phyloP scores from a whole-genome alignment of 1,140 invertebrate genomes.

The Lerema accius region DNA sequence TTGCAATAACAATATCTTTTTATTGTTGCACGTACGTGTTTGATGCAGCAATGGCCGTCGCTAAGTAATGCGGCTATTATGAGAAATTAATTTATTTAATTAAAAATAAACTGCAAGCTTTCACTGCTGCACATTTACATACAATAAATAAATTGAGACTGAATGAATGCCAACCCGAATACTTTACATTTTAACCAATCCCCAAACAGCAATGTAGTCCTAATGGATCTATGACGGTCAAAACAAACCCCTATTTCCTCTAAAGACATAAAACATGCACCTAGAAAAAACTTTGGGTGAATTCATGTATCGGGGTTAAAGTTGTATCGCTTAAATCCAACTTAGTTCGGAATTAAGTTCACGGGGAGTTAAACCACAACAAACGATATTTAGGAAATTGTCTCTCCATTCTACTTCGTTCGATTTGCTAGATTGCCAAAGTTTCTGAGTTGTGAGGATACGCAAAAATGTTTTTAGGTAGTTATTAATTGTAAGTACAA shows the following conservation, averaged over 20 bases:
- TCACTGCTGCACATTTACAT: too few relatives aligned
- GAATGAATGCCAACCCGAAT: too few relatives aligned
- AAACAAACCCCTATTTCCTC: not conserved
- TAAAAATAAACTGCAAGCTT: too few relatives aligned
- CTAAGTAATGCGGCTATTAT: too few relatives aligned
- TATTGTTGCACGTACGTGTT: too few relatives aligned
- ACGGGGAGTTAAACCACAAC: constrained; percentile 13
- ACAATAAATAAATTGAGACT: too few relatives aligned
- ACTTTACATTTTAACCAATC: too few relatives aligned
- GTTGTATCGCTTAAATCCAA: constrained; percentile 10
- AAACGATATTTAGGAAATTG: constrained; percentile 19
- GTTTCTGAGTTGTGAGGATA: not conserved
- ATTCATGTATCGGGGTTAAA: not conserved
- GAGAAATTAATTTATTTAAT: too few relatives aligned
- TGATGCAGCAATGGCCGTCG: too few relatives aligned
- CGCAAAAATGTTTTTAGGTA: constrained; percentile 2
- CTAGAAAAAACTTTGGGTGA: not conserved
- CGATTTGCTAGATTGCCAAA: not conserved
- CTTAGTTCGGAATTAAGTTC: constrained; percentile 6
- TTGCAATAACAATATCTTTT: too few relatives aligned
- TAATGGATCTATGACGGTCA: not conserved
- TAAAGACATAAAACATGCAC: not conserved
- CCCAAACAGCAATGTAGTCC: not conserved
- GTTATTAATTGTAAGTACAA: too few relatives aligned
- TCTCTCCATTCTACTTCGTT: constrained; percentile 1